Conservation (phyloP, 2,797 vertebrate species). For the Silurus lanzhouensis region DNA sequence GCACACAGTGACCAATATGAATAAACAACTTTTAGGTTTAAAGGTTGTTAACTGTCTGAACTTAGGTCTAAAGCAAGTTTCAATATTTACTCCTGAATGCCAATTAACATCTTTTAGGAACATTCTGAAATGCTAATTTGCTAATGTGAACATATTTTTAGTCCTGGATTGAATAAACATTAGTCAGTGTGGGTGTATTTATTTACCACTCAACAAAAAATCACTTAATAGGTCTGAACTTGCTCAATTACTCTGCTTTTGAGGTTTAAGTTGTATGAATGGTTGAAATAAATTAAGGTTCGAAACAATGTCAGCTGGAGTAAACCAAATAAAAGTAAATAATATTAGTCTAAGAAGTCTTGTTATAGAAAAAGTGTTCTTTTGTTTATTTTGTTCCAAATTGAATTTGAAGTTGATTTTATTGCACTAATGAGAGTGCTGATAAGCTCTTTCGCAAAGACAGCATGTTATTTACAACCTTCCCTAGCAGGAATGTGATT, state of each 20-base stretch:
- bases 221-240: background rate
- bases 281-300: background rate
- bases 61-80: background rate
- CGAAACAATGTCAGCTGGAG: too few species aligned
- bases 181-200: conserved; percentile 10
- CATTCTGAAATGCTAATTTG: background rate
- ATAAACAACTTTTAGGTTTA: background rate
- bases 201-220: background rate
- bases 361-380: background rate
- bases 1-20: background rate
- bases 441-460: background rate
- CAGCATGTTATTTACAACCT: conserved; percentile 22
- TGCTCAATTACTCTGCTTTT: background rate
- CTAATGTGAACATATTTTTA: background rate
- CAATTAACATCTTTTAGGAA: background rate
- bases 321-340: background rate
- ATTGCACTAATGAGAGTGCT: conserved; percentile 4
- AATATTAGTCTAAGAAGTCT: background rate
- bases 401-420: background rate
- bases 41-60: background rate
- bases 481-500: conserved; percentile 13
- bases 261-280: background rate
- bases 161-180: background rate
- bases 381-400: background rate
- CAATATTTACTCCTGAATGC: background rate